These are phyloP conservation scores for Leptarthrus brevirostris DNA, from an alignment of 2,888 invertebrate species.

Conservation along the genomic window DNA sequence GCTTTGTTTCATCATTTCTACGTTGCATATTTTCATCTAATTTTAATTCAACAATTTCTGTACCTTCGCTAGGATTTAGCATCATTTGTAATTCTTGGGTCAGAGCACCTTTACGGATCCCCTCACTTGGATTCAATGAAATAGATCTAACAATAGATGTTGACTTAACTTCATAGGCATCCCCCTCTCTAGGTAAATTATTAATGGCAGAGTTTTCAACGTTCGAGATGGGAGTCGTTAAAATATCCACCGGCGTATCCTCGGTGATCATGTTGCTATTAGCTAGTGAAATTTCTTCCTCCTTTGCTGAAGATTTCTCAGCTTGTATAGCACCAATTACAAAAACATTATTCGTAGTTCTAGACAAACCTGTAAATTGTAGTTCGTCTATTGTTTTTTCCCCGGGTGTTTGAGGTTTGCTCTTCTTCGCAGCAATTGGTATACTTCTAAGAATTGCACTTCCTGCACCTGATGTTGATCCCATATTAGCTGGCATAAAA, in stretches of 20 bases:
- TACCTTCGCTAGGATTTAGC: not conserved
- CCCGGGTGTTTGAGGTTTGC: conserved; percentile 21
- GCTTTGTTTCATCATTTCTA: not conserved
- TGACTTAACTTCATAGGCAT: conserved; percentile 11
- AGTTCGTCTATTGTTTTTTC: conserved; percentile 38
- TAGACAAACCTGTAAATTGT: conserved; percentile 6
- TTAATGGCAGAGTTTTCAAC: conserved; percentile 56
- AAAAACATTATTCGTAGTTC: conserved; percentile 54
- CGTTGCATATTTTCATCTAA: not conserved
- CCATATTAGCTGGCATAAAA: conserved; percentile 59
- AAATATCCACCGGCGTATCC: conserved; percentile 71
- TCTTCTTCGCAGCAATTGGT: conserved; percentile 37
- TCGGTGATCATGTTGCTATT: conserved; percentile 68
- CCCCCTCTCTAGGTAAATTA: not conserved
- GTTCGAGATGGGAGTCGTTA: conserved; percentile 58
- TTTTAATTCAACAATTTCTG: not conserved
- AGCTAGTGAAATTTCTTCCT: conserved; percentile 51
- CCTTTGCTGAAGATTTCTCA: conserved; percentile 41
- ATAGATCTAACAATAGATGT: not conserved
- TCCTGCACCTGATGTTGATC: conserved; percentile 33
- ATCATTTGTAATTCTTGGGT: not conserved
- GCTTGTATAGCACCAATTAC: conserved; percentile 55
- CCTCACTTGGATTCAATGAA: conserved; percentile 2
- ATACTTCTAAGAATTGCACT: conserved; percentile 39
- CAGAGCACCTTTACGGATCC: not conserved